These are phyloP conservation scores for rabbit (Oryctolagus cuniculus) DNA, from an alignment of 2,113 vertebrate genomes.

Conservation along the genomic window mOryCun1.1 NC_091438.1:35770501-35771000, in stretches of 20 bases:
- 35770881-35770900: neutral
- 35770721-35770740: neutral
- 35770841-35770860: neutral
- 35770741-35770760: neutral
- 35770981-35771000: neutral
- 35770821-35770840: neutral
- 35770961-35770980: neutral
- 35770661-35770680: neutral
- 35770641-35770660: neutral
- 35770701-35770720: neutral
- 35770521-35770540: neutral
- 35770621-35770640: neutral
- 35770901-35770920: neutral
- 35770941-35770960: neutral
- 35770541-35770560: rapidly evolving
- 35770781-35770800: neutral
- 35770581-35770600: neutral
- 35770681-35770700: neutral
- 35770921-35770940: neutral
- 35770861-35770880: neutral
- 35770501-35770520: neutral
- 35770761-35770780: neutral
- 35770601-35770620: too few species aligned
- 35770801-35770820: neutral
- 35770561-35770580: neutral